These are phyloP conservation scores for Synanthedon andrenaeformis DNA, from an alignment of 2,888 invertebrate species.

Conservation along the genomic window DNA sequence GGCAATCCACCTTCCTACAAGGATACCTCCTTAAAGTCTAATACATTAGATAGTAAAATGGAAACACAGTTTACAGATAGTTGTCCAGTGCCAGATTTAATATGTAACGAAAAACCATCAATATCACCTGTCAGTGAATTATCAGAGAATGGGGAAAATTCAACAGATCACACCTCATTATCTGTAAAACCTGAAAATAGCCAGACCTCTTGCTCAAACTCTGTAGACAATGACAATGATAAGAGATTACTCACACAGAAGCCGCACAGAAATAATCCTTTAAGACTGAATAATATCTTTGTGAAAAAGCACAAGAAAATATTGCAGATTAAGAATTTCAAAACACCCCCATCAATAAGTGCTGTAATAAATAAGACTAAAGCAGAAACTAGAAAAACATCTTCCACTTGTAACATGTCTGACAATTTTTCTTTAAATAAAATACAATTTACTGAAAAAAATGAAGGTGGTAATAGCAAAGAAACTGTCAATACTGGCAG, in stretches of 20 bases:
- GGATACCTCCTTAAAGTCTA: constrained; percentile 34
- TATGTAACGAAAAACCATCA: constrained; percentile 64
- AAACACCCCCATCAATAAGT: constrained; percentile 15
- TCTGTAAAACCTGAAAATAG: constrained; percentile 32
- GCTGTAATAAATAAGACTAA: constrained; percentile 15
- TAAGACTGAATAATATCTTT: constrained; percentile 54
- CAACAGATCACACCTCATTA: constrained; percentile 33
- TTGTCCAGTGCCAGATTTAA: constrained; percentile 59
- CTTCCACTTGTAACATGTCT: constrained; percentile 33
- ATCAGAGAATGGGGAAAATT: constrained; percentile 57
- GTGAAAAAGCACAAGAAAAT: constrained; percentile 59
- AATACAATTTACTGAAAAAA: constrained; percentile 22
- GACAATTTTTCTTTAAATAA: constrained; percentile 46
- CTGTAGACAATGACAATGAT: constrained; percentile 17
- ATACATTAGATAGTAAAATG: constrained; percentile 36
- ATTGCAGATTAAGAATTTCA: constrained; percentile 55
- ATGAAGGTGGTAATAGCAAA: constrained; percentile 11
- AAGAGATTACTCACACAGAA: constrained; percentile 24
- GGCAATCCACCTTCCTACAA: constrained; percentile 42
- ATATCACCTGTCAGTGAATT: constrained; percentile 64
- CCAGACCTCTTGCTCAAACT: constrained; percentile 15
- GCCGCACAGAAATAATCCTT: constrained; percentile 26
- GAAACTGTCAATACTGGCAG: not conserved
- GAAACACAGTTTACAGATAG: constrained; percentile 56
- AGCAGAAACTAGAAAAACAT: constrained; percentile 30